Conservation (phyloP, 37 sponge, comb jelly and placozoan genomes). For the Lycopodina hypogea region DNA sequence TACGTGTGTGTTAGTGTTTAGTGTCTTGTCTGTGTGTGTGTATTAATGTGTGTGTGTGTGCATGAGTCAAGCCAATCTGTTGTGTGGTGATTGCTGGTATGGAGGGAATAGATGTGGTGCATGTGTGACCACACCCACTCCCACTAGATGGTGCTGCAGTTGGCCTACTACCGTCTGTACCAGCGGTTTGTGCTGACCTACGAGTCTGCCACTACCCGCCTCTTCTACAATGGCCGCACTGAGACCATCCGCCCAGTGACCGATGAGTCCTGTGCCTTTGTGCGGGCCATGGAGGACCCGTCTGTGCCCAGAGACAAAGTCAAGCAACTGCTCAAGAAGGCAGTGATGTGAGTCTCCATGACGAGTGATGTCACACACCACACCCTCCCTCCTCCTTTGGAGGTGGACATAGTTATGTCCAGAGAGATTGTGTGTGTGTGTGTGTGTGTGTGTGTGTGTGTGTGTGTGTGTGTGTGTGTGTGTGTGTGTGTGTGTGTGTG, state of each 20-base stretch:
- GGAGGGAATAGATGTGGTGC: no score
- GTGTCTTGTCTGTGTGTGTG: no score
- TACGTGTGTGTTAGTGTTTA: not conserved
- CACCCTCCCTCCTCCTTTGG: not conserved
- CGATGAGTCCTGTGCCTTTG: constrained; percentile 51
- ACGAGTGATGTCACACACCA: no score
- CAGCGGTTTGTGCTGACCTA: constrained; percentile 69
- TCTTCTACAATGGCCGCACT: constrained; percentile 79
- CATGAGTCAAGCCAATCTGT: no score
- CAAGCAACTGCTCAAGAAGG: constrained; percentile 46
- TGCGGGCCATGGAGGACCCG: constrained; percentile 54
- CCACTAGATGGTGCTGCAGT: constrained; percentile 74
- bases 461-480: constrained; percentile 10
- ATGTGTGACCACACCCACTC: not conserved
- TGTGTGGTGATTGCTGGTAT: no score
- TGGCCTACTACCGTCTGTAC: constrained; percentile 68
- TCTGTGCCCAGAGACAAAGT: constrained; percentile 26
- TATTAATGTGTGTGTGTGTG: no score
- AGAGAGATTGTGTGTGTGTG: not conserved
- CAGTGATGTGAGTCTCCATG: constrained; percentile 37
- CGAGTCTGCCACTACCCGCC: constrained; percentile 80
- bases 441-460: constrained; percentile 10
- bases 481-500: constrained; percentile 10
- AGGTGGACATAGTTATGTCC: not conserved
- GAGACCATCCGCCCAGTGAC: constrained; percentile 90